Conservation (phyloP, 1,140 invertebrate genomes). For the Monomorium pharaonis region DNA sequence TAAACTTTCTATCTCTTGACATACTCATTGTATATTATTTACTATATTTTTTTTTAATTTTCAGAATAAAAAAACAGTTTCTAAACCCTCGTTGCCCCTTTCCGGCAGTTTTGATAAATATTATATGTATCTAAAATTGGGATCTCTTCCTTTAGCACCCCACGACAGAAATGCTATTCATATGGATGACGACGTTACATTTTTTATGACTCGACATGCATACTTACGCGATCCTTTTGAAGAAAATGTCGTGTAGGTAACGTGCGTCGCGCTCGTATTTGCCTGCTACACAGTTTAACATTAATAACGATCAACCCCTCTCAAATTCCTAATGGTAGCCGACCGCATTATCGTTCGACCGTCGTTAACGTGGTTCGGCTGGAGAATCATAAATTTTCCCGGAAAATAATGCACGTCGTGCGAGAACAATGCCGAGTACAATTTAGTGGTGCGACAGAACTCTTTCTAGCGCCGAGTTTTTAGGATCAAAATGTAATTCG, state of each 20-base stretch:
- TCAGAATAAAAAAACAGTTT: not conserved
- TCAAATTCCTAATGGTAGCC: conserved; percentile 30
- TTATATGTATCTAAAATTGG: not conserved
- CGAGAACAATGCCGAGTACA: conserved; percentile 26
- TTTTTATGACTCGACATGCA: not conserved
- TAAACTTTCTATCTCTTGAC: not conserved
- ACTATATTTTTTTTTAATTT: not conserved
- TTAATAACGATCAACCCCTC: conserved; percentile 18
- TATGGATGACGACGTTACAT: not conserved
- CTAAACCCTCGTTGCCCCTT: not conserved
- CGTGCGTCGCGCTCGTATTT: not conserved
- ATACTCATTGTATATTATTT: no score
- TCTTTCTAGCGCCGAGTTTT: conserved; percentile 31
- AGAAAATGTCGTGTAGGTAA: conserved; percentile 15
- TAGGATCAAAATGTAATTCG: conserved; percentile 31
- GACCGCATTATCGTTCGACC: conserved; percentile 33
- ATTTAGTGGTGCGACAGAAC: conserved; percentile 35
- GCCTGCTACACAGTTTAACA: not conserved
- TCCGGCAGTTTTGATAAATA: not conserved
- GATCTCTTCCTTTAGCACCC: not conserved
- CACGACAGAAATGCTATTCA: not conserved
- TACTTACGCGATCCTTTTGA: not conserved
- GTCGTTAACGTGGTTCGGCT: conserved; percentile 30
- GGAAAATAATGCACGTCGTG: conserved; percentile 39
- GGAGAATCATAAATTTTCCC: conserved; percentile 30